phyloP scores from a whole-genome alignment of 2,888 invertebrate genomes.

The Trissoscelio sp. region DNA sequence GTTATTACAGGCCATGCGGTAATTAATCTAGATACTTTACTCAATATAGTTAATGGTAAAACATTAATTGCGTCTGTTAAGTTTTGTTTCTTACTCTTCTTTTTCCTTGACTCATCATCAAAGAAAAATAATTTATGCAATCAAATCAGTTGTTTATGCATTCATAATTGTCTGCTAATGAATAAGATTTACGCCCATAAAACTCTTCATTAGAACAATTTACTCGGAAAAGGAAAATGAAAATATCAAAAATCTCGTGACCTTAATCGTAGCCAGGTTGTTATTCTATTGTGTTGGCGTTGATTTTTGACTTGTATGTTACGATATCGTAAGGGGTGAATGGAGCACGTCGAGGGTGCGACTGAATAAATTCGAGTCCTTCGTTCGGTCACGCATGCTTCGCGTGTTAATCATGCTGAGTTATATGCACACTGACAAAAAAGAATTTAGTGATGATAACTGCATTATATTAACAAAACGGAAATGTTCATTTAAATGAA shows the following conservation, averaged over 20 bases:
- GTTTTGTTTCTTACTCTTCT: not conserved
- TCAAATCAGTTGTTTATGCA: slow-evolving; percentile 17
- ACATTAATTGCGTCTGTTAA: slow-evolving; percentile 12
- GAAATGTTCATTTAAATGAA: too few relatives aligned
- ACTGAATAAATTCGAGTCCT: slow-evolving; percentile 76
- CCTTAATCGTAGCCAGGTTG: slow-evolving; percentile 31
- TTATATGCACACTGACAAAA: slow-evolving; percentile 77
- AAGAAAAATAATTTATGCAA: slow-evolving; percentile 13
- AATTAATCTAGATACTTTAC: slow-evolving; percentile 46
- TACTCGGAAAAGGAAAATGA: slow-evolving; percentile 27
- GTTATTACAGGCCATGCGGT: slow-evolving; percentile 21
- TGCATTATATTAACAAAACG: too few relatives aligned
- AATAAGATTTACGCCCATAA: slow-evolving; percentile 1
- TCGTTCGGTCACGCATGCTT: slow-evolving; percentile 78
- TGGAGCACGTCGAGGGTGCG: slow-evolving; percentile 54
- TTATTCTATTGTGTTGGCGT: slow-evolving; percentile 44
- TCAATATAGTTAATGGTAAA: slow-evolving; percentile 21
- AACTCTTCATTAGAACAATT: slow-evolving; percentile 20
- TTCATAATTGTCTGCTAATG: not conserved
- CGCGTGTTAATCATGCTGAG: slow-evolving; percentile 80
- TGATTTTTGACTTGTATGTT: slow-evolving; percentile 54
- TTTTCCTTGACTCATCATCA: not conserved
- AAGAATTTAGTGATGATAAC: slow-evolving; percentile 72
- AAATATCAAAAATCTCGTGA: slow-evolving; percentile 29
- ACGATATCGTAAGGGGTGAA: slow-evolving; percentile 31